phyloP scores from a whole-genome alignment of 1,140 invertebrate species.

The Diplogasteroides magnus region DNA sequence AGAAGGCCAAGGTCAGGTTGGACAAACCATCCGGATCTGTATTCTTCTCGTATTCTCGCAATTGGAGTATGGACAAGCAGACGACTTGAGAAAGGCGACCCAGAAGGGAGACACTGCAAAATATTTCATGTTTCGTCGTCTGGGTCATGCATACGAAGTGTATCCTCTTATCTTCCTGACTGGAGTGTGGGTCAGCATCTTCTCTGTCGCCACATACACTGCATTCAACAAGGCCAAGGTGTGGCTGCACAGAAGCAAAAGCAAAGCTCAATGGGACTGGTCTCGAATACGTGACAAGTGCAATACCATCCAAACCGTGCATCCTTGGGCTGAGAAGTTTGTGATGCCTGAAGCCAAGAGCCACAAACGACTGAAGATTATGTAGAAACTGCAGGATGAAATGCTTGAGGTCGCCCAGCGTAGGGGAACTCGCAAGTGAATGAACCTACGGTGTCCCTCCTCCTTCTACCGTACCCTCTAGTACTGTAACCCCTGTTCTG shows the following conservation, averaged over 20 bases:
- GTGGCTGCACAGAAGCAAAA: no score
- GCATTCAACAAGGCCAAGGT: no score
- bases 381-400: slow-evolving; percentile 32
- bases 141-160: slow-evolving; percentile 34
- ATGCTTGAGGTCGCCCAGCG: slow-evolving; percentile 50
- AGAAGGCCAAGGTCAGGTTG: background rate
- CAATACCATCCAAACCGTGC: slow-evolving; percentile 26
- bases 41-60: background rate
- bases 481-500: no score
- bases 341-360: background rate
- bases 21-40: background rate
- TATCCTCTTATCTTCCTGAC: slow-evolving; percentile 30
- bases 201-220: slow-evolving; percentile 17
- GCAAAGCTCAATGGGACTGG: slow-evolving; percentile 40
- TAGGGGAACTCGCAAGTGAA: slow-evolving; percentile 37
- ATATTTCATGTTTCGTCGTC: slow-evolving; percentile 28
- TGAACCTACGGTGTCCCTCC: background rate
- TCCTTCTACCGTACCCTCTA: no score
- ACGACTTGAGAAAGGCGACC: background rate
- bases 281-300: slow-evolving; percentile 33
- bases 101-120: background rate
- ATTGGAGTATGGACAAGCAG: background rate
- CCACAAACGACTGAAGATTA: slow-evolving; percentile 9
- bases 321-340: slow-evolving; percentile 1
- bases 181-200: slow-evolving; percentile 28